Percentiles rank a stretch among this genome's conserved stretches.
Conservation (phyloP, 2,888 invertebrate genomes). For the Aproaerema taeniolella region DNA sequence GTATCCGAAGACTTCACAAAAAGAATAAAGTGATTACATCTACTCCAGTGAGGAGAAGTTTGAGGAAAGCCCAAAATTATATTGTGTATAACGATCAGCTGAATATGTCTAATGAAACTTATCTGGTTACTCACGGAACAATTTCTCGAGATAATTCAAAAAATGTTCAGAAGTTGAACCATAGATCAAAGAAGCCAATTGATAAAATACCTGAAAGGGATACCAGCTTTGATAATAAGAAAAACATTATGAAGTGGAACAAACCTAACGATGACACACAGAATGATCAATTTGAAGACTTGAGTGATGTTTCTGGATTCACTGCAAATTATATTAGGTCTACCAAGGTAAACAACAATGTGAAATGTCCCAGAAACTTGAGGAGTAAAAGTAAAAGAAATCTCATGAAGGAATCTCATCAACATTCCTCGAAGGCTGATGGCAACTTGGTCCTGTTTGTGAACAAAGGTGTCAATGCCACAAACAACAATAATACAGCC, state of each 20-base stretch:
- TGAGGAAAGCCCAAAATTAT: slow-evolving; percentile 44
- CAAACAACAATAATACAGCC: no score
- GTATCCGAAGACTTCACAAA: slow-evolving; percentile 37
- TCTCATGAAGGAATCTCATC: slow-evolving; percentile 42
- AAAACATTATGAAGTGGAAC: slow-evolving; percentile 24
- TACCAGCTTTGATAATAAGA: slow-evolving; percentile 25
- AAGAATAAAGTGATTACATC: slow-evolving; percentile 56
- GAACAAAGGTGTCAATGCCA: slow-evolving; percentile 49
- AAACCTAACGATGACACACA: slow-evolving; percentile 21
- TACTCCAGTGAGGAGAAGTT: slow-evolving; percentile 50
- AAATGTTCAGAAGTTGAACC: slow-evolving; percentile 21
- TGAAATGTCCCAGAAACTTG: slow-evolving; percentile 46
- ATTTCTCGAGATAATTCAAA: no score
- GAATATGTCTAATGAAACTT: slow-evolving; percentile 1
- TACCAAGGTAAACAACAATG: slow-evolving; percentile 50
- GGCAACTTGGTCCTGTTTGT: slow-evolving; percentile 44
- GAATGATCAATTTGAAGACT: slow-evolving; percentile 60
- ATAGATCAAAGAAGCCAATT: slow-evolving; percentile 23
- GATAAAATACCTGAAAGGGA: slow-evolving; percentile 21
- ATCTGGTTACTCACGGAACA: not conserved
- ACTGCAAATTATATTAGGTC: slow-evolving; percentile 71
- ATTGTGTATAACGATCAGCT: slow-evolving; percentile 1
- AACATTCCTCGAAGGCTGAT: slow-evolving; percentile 29
- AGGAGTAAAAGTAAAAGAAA: slow-evolving; percentile 45
- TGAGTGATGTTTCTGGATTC: slow-evolving; percentile 69